phyloP scores from a whole-genome alignment of 2,797 vertebrate genomes.

The Gouania willdenowi region DNA sequence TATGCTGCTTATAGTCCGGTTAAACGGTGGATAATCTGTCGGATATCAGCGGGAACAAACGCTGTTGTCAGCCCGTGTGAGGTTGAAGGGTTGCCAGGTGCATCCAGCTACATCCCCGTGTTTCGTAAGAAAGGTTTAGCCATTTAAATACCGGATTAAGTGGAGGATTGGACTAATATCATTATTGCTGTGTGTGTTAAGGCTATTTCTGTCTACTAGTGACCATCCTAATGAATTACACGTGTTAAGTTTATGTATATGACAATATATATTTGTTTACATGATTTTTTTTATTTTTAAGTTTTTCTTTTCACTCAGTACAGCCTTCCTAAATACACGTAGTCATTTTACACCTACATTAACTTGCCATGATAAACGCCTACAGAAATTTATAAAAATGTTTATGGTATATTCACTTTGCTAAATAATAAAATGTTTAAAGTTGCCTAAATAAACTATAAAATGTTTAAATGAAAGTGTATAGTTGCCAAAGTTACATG shows the following conservation, averaged over 20 bases:
- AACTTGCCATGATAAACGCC: too few species aligned
- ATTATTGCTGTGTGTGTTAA: conserved; percentile 38
- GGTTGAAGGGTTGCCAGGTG: not conserved
- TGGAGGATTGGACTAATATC: conserved; percentile 65
- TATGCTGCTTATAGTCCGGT: not conserved
- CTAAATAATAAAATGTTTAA: too few species aligned
- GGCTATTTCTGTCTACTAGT: conserved; percentile 33
- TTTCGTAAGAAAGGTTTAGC: conserved; percentile 22
- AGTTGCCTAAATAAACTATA: too few species aligned
- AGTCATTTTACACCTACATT: too few species aligned
- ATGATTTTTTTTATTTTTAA: too few species aligned
- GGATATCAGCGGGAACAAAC: not conserved
- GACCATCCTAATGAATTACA: conserved; percentile 16
- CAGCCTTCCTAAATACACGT: too few species aligned
- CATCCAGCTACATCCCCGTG: conserved; percentile 1
- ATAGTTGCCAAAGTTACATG: too few species aligned
- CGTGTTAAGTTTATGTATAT: conserved; percentile 7
- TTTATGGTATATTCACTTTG: too few species aligned
- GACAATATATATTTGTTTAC: too few species aligned
- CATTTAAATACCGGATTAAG: conserved; percentile 52
- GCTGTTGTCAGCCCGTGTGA: not conserved
- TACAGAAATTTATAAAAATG: too few species aligned
- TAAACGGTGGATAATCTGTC: not conserved
- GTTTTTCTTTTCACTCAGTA: too few species aligned
- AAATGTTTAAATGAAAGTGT: too few species aligned